Percentiles rank a stretch among this genome's conserved stretches.
Evolutionary conservation across 2,888 invertebrate species (phyloP).

Genomic region (Ditula angustiorana): DNA sequence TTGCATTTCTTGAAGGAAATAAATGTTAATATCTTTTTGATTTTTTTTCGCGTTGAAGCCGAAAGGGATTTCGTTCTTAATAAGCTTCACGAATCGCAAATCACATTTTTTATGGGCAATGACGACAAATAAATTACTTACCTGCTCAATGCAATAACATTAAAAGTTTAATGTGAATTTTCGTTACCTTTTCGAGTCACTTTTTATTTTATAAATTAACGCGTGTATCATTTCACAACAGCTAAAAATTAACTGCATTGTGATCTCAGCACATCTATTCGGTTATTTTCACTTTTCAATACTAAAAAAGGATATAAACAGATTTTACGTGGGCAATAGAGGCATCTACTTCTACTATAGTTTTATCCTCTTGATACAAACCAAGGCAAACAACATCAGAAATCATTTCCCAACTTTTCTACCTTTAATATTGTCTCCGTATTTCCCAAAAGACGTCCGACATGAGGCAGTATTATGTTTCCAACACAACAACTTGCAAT

Average conservation of each 20-base stretch:
- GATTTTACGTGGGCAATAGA: too few species aligned
- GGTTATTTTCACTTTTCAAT: too few species aligned
- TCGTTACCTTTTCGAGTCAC: neutral
- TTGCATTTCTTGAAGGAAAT: conserved; percentile 55
- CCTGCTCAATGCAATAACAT: conserved; percentile 48
- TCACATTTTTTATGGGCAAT: conserved; percentile 69
- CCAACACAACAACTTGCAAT: conserved; percentile 74
- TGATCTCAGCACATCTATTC: too few species aligned
- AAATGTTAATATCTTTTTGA: conserved; percentile 70
- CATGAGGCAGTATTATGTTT: conserved; percentile 32
- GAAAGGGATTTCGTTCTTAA: conserved; percentile 68
- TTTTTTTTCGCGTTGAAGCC: conserved; percentile 70
- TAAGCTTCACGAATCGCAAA: conserved; percentile 67
- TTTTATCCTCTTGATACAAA: neutral
- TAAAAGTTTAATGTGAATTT: conserved; percentile 17
- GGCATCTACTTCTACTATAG: too few species aligned
- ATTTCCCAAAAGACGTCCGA: conserved; percentile 10
- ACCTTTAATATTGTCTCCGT: neutral
- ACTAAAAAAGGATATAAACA: too few species aligned
- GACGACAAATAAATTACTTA: conserved; percentile 71
- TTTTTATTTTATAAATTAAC: neutral
- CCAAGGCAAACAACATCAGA: neutral
- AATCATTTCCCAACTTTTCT: conserved; percentile 11
- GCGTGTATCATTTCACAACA: too few species aligned
- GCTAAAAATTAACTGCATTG: too few species aligned